Conservation (phyloP, 2,888 invertebrate genomes). For the Trilocha varians region DNA sequence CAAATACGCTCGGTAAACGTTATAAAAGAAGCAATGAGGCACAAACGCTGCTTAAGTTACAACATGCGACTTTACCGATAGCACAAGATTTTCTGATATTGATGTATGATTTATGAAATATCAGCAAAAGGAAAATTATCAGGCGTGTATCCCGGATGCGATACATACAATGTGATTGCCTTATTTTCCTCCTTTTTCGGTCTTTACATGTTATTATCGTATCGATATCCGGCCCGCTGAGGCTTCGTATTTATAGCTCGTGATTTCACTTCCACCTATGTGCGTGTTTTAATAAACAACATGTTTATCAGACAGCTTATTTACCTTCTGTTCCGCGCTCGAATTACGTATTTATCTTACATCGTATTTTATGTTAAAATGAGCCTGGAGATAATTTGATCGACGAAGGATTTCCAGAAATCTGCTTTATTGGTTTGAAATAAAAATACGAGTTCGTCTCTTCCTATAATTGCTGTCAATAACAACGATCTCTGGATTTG, state of each 20-base stretch:
- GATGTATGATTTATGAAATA: constrained; percentile 47
- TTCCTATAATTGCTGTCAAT: not conserved
- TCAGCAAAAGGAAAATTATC: constrained; percentile 45
- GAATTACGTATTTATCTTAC: not conserved
- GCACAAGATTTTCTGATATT: constrained; percentile 40
- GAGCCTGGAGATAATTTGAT: not conserved
- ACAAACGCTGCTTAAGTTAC: constrained; percentile 11
- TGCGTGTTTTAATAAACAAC: constrained; percentile 1
- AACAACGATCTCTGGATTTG: not conserved
- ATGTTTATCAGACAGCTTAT: not conserved
- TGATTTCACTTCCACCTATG: not conserved
- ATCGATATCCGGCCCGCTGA: constrained; percentile 36
- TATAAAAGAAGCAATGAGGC: constrained; percentile 13
- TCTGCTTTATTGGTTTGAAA: not conserved
- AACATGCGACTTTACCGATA: constrained; percentile 14
- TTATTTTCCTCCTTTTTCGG: constrained; percentile 42
- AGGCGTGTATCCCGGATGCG: constrained; percentile 38
- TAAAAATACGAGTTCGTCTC: not conserved
- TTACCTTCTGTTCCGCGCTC: constrained; percentile 7
- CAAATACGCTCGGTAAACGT: not conserved
- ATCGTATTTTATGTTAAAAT: not conserved
- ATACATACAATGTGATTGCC: constrained; percentile 45
- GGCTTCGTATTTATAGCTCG: constrained; percentile 17
- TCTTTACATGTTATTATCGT: constrained; percentile 50
- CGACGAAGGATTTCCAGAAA: not conserved